Evolutionary conservation across 2,797 vertebrate species (phyloP).

Genomic region (Ctenopoma kingsleyae): DNA sequence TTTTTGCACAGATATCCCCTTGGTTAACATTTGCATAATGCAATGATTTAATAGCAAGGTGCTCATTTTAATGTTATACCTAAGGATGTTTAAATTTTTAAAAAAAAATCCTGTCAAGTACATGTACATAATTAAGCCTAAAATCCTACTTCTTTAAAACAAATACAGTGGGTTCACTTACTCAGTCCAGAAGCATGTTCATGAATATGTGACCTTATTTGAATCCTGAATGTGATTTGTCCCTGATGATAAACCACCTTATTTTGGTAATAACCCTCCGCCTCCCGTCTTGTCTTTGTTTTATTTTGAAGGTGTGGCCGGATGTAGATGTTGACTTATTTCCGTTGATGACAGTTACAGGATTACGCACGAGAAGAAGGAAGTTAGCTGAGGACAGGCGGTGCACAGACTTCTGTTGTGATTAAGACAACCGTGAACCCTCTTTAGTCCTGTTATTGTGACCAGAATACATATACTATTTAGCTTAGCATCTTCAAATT

Average conservation of each 20-base stretch:
- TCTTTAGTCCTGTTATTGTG: neutral
- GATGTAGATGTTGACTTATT: neutral
- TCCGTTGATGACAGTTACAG: rapidly evolving
- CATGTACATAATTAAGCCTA: too few relatives aligned
- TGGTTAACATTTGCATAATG: neutral
- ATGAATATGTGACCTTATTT: neutral
- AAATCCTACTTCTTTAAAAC: neutral
- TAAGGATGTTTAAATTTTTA: neutral
- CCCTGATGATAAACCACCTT: neutral
- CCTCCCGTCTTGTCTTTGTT: neutral
- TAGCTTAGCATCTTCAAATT: constrained; percentile 4
- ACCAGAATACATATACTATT: neutral
- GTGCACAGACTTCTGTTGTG: constrained; percentile 1
- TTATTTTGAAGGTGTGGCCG: constrained; percentile 39
- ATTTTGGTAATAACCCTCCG: neutral
- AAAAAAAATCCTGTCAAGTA: neutral
- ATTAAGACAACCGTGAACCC: constrained; percentile 16
- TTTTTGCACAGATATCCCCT: neutral
- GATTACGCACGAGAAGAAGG: neutral
- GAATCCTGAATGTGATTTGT: neutral
- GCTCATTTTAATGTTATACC: neutral
- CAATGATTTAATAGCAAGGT: neutral
- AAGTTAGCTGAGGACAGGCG: constrained; percentile 3
- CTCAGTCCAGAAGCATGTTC: neutral
- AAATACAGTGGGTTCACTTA: neutral